Base-by-base conservation (phyloP, 2,113 vertebrate genomes). In the Malurus cyaneus region DNA sequence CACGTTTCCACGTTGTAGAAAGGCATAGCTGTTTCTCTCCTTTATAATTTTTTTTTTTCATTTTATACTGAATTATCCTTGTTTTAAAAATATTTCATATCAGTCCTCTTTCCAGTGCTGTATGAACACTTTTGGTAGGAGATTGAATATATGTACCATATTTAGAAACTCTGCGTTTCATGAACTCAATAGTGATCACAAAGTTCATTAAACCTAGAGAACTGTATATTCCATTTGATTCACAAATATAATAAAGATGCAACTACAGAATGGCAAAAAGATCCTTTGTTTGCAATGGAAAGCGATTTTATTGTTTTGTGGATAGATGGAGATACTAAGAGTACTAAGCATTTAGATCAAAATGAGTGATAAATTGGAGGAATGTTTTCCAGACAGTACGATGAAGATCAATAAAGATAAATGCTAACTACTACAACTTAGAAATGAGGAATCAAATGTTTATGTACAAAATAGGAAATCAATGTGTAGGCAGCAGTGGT, bases 381-480 rank as follows among this genome's bases (percentile, higher is more conserved):
- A 83, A 70, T 65, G 14, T 54, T 93, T 92, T 88, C 65, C 80
- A 86, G 61, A 60, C 31, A 50, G 25, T 79, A 46, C 57, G n/a
- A 39, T 46, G 23, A 77, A 76, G 50, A 70, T 85, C 46, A 72
- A 11, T 94, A 39, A 93, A 88, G 47, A 66, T 61, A 92, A 94
- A 77, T 54, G 42, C 46, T 82, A 65, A 53, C 44, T 78, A 26
- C 76, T 79, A 41, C 52, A 85, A 36, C 21, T 83, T 83, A 70
- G 42, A 83, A 92, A 93, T 65, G 42, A 80, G 39, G 47, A 73
- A 93, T 90, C 16, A 90, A 83, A 47, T 94, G 14, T 72, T 93
- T 76, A 32, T 3, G 1, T 87, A 61, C n/a, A 59, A 79, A 95
- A 77, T 49, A 26, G 32, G 59, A 81, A 95, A 89, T 96, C 60